phyloP scores from a whole-genome alignment of 2,113 vertebrate genomes.

The Oreochromis tanganicae region DNA sequence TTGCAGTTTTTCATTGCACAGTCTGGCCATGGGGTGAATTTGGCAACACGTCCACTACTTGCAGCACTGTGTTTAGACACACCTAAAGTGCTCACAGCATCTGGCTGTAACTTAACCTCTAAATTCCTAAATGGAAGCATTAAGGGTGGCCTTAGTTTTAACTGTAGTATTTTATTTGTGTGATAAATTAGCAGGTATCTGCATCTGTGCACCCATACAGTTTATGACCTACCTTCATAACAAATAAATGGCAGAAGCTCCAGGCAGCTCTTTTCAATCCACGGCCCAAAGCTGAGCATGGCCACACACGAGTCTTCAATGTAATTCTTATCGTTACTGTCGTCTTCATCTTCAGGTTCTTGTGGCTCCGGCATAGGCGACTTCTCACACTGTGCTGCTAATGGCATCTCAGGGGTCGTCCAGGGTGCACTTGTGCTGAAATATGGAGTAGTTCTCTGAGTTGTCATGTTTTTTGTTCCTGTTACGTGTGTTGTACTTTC shows the following conservation, averaged over 20 bases:
- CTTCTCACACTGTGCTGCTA: background rate
- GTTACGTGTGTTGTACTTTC: background rate
- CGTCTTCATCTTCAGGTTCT: background rate
- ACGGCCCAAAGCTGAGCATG: constrained; percentile 58
- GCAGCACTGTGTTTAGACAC: background rate
- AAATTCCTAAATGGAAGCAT: background rate
- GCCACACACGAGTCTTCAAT: constrained; percentile 61
- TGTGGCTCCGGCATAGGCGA: background rate
- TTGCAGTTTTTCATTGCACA: background rate
- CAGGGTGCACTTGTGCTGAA: background rate
- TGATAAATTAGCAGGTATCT: background rate
- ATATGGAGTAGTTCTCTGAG: background rate
- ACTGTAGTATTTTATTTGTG: background rate
- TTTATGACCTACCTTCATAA: constrained; percentile 61
- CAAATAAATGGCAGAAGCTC: constrained; percentile 57
- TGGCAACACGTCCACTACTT: background rate
- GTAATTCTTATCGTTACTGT: background rate
- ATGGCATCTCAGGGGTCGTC: fast-evolving
- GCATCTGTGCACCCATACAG: background rate
- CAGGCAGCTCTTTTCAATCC: constrained; percentile 58
- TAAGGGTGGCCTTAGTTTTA: fast-evolving
- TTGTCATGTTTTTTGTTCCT: background rate
- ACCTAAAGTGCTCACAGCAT: background rate
- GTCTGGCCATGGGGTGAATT: background rate
- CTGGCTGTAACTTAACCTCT: background rate